These are phyloP conservation scores for Nomada lathburiana DNA, from an alignment of 2,888 invertebrate genomes.

Conservation along the genomic window DNA sequence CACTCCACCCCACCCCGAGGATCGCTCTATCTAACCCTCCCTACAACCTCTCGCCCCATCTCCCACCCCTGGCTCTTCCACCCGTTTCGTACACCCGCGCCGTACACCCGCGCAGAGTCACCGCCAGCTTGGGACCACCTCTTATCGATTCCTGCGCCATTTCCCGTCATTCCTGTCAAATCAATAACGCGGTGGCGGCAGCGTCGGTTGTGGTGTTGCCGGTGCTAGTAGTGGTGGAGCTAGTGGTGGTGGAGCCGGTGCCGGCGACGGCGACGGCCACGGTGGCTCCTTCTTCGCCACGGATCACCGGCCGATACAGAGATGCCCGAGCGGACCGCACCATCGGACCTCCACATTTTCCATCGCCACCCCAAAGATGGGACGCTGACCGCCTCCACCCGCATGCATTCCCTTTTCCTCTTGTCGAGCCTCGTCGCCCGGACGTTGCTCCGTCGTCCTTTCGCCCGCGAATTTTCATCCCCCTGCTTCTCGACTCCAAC, in stretches of 20 bases:
- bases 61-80: constrained; percentile 8
- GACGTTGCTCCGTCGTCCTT: constrained; percentile 14
- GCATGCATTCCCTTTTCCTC: constrained; percentile 24
- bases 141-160: constrained; percentile 84
- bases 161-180: constrained; percentile 83
- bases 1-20: constrained; percentile 1
- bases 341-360: constrained; percentile 35
- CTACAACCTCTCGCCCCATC: neutral
- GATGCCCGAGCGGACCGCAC: constrained; percentile 54
- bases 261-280: neutral
- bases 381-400: constrained; percentile 44
- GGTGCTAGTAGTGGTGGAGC: constrained; percentile 28
- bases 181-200: constrained; percentile 76
- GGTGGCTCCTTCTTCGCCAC: constrained; percentile 45
- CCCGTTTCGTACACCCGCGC: constrained; percentile 26
- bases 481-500: too few species aligned
- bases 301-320: constrained; percentile 63
- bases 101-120: constrained; percentile 63
- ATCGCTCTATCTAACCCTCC: constrained; percentile 20
- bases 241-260: neutral
- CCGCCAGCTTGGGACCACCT: constrained; percentile 75
- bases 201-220: constrained; percentile 40
- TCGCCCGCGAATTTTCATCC: neutral
- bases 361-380: constrained; percentile 42
- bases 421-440: neutral